These are phyloP conservation scores for Rhipidura dahli DNA, from an alignment of 2,113 vertebrate species.

Conservation along the genomic window DNA sequence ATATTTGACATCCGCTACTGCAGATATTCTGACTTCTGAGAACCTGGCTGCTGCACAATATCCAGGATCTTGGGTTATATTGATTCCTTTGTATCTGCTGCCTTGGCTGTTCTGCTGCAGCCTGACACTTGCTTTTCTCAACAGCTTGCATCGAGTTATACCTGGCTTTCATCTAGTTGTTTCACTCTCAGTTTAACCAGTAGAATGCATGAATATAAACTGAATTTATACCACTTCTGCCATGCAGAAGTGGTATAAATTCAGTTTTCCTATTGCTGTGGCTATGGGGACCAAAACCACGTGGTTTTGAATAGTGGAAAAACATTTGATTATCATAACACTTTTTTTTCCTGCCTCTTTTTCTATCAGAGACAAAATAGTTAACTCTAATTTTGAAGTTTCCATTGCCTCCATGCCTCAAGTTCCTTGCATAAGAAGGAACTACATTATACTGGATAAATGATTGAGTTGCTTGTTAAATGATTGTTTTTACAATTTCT, in stretches of 20 bases:
- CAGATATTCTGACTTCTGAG: not conserved
- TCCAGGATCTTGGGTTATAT: not conserved
- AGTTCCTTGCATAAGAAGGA: not conserved
- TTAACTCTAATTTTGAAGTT: not conserved
- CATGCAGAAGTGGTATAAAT: not conserved
- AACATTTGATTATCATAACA: not conserved
- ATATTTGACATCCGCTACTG: not conserved
- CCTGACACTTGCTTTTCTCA: not conserved
- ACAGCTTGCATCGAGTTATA: not conserved
- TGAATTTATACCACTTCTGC: too few species aligned
- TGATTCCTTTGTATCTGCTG: not conserved
- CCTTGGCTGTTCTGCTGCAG: not conserved
- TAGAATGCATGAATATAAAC: too few species aligned
- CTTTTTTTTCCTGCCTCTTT: rapidly evolving
- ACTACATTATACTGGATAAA: not conserved
- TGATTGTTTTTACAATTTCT: not conserved
- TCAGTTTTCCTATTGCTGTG: not conserved
- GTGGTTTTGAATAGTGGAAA: not conserved
- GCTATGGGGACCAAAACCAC: not conserved
- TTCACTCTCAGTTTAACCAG: not conserved
- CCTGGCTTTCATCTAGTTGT: not conserved
- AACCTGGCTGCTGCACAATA: not conserved
- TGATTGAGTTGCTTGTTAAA: not conserved
- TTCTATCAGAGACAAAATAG: not conserved
- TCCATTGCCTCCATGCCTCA: not conserved